Percentiles rank a stretch among this genome's conserved stretches.
Conservation (phyloP, 2,888 invertebrate species). For the Patella caerulea region DNA sequence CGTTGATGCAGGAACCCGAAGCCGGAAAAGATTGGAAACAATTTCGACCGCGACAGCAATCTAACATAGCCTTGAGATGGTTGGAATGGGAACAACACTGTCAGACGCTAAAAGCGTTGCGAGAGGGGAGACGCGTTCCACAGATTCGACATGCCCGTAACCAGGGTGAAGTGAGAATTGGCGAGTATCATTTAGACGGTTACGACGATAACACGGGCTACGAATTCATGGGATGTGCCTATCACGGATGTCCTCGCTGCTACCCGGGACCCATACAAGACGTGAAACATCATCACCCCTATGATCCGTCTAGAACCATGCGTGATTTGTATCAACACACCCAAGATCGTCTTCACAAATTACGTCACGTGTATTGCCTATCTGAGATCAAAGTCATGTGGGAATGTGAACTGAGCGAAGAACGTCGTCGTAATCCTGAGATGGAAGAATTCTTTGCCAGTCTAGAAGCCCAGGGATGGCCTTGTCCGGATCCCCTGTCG, state of each 20-base stretch:
- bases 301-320: constrained; percentile 3
- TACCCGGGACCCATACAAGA: not conserved
- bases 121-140: no score
- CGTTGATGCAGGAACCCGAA: no score
- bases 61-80: not conserved
- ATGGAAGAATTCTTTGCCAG: not conserved
- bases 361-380: not conserved
- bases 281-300: not conserved
- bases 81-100: not conserved
- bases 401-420: not conserved
- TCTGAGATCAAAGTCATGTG: not conserved
- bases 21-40: no score
- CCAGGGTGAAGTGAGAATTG: no score
- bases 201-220: no score
- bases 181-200: no score
- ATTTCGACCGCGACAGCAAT: not conserved
- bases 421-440: not conserved
- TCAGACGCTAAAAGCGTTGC: no score
- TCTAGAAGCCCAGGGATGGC: not conserved
- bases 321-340: not conserved
- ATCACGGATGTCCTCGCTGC: not conserved
- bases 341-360: not conserved
- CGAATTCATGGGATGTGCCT: not conserved
- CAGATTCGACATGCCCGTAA: no score
- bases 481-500: not conserved